Evolutionary conservation across 2,113 vertebrate genomes (phyloP).

Genomic region (Thinocorus orbignyianus): DNA sequence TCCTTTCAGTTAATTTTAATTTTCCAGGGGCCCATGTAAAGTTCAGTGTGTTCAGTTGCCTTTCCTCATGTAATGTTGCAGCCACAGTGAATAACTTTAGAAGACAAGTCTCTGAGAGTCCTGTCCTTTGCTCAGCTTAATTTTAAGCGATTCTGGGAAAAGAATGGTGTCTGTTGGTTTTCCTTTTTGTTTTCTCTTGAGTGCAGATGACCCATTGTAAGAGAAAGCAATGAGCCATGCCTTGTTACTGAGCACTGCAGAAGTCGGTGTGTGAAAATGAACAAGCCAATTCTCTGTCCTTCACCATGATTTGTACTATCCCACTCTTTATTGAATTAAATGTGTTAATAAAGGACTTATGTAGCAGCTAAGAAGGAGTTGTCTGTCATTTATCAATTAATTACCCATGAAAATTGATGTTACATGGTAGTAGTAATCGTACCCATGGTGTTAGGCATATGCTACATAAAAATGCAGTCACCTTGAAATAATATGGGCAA

Average conservation of each 20-base stretch:
- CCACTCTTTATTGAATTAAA: slow-evolving; percentile 71
- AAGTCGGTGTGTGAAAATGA: background rate
- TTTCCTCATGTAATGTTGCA: background rate
- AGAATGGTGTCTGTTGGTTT: background rate
- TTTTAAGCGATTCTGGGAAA: background rate
- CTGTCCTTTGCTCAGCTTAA: slow-evolving; percentile 11
- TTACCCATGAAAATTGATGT: slow-evolving; percentile 78
- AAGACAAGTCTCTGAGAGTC: background rate
- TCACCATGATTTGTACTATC: slow-evolving; percentile 46
- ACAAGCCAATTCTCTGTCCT: slow-evolving; percentile 51
- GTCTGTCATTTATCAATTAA: slow-evolving; percentile 78
- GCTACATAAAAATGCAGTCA: slow-evolving; percentile 77
- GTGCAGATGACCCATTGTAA: background rate
- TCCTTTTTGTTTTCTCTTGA: background rate
- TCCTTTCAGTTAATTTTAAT: slow-evolving; percentile 1
- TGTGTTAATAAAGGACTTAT: slow-evolving; percentile 74
- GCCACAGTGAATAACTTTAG: background rate
- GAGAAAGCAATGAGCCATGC: slow-evolving; percentile 8
- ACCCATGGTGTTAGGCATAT: slow-evolving; percentile 76
- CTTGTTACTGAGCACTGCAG: background rate
- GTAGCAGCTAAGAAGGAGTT: slow-evolving; percentile 67
- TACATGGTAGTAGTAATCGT: slow-evolving; percentile 68
- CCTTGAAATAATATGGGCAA: slow-evolving; percentile 76
- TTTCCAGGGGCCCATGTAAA: background rate
- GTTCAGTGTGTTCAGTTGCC: slow-evolving; percentile 22